Conservation (phyloP, 2,888 invertebrate species). For the Caenorhabditis virilis region DNA sequence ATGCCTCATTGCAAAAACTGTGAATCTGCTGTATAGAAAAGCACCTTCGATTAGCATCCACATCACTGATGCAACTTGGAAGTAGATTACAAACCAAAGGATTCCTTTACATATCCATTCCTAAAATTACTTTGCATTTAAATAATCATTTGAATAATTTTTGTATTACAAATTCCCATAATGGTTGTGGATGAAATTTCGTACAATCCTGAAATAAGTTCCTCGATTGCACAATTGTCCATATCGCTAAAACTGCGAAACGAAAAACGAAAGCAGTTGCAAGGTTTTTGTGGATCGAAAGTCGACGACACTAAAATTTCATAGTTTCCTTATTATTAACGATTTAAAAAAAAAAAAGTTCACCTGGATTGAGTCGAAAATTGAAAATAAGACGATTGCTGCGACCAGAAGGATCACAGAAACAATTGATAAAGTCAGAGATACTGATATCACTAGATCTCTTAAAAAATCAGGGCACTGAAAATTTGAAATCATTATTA, state of each 20-base stretch:
- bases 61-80: constrained; percentile 73
- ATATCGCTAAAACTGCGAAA: constrained; percentile 69
- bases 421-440: constrained; percentile 62
- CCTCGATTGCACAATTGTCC: constrained; percentile 62
- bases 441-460: constrained; percentile 63
- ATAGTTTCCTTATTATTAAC: too few relatives aligned
- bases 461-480: constrained; percentile 66
- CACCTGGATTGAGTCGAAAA: constrained; percentile 66
- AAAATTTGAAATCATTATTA: constrained; percentile 11
- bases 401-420: constrained; percentile 64
- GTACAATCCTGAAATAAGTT: constrained; percentile 65
- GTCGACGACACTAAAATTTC: constrained; percentile 45
- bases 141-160: background rate
- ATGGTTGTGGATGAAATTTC: constrained; percentile 53
- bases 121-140: constrained; percentile 64
- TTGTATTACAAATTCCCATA: constrained; percentile 48
- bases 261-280: constrained; percentile 71
- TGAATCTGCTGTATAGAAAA: constrained; percentile 69
- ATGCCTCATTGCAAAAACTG: constrained; percentile 73
- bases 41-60: constrained; percentile 75
- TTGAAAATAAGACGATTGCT: constrained; percentile 65
- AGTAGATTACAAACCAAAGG: constrained; percentile 72
- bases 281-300: constrained; percentile 68
- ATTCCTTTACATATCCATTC: constrained; percentile 73
- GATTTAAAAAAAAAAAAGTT: background rate